Percentiles rank a stretch among this genome's conserved stretches.
Conservation (phyloP, 2,888 invertebrate genomes). For the Eupithecia subumbrata region DNA sequence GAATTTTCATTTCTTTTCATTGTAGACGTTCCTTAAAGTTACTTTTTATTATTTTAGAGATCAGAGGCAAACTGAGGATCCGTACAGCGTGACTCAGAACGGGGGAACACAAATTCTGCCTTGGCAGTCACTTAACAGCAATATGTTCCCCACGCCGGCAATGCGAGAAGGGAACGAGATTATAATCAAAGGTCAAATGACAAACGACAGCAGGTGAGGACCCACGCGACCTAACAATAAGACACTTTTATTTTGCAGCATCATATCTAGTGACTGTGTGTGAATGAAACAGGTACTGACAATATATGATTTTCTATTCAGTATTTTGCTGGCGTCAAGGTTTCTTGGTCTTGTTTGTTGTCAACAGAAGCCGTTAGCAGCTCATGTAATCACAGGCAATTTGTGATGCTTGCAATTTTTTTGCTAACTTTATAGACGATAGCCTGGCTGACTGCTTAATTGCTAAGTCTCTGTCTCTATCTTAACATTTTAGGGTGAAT, state of each 20-base stretch:
- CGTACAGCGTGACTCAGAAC: conserved; percentile 24
- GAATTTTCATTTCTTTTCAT: no score
- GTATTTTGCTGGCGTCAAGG: neutral
- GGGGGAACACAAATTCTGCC: conserved; percentile 23
- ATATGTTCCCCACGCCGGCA: conserved; percentile 30
- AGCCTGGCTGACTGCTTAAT: neutral
- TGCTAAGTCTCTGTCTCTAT: neutral
- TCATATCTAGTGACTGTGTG: neutral
- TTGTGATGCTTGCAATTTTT: neutral
- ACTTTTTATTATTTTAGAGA: conserved; percentile 26
- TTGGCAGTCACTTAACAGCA: conserved; percentile 23
- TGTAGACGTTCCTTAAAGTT: neutral
- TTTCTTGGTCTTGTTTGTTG: neutral
- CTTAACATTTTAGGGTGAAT: neutral
- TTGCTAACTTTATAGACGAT: neutral
- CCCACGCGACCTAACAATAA: neutral
- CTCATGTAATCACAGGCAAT: neutral
- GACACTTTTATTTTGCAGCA: neutral
- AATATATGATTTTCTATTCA: neutral
- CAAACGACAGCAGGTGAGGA: conserved; percentile 24
- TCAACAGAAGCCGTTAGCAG: neutral
- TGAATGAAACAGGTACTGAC: neutral
- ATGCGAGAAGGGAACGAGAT: conserved; percentile 27
- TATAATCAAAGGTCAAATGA: conserved; percentile 28
- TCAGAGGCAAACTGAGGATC: conserved; percentile 26